Conservation (phyloP, 2,113 vertebrate species). For the Ginglymostoma cirratum region DNA sequence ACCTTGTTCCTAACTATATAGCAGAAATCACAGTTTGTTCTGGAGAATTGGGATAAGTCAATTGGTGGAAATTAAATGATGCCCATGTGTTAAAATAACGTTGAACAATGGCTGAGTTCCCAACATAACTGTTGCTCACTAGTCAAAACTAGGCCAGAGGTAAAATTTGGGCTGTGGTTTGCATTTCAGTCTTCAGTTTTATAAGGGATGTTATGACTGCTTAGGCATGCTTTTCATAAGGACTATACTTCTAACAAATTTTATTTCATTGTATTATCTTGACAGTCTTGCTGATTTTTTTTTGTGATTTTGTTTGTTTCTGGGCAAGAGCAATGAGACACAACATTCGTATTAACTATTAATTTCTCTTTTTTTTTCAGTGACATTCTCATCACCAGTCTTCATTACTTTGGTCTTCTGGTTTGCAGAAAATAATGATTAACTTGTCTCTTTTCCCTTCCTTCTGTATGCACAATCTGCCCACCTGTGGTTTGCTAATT, state of each 20-base stretch:
- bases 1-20: not conserved
- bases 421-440: constrained; percentile 53
- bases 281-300: not conserved
- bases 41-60: not conserved
- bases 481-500: constrained; percentile 68
- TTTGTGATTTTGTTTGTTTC: not conserved
- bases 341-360: not conserved
- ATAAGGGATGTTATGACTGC: not conserved
- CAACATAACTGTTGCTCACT: not conserved
- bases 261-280: not conserved
- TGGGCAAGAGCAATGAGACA: not conserved
- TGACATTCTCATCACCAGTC: constrained; percentile 38
- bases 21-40: not conserved
- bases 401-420: constrained; percentile 45
- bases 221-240: not conserved
- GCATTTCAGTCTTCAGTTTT: not conserved
- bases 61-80: not conserved
- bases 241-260: not conserved
- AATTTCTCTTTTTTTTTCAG: constrained; percentile 9
- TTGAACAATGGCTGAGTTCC: not conserved
- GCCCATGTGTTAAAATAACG: not conserved
- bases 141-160: not conserved
- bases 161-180: not conserved
- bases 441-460: constrained; percentile 50
- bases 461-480: constrained; percentile 60